Conservation (phyloP, 2,888 invertebrate genomes). For the Mythimna ferrago region DNA sequence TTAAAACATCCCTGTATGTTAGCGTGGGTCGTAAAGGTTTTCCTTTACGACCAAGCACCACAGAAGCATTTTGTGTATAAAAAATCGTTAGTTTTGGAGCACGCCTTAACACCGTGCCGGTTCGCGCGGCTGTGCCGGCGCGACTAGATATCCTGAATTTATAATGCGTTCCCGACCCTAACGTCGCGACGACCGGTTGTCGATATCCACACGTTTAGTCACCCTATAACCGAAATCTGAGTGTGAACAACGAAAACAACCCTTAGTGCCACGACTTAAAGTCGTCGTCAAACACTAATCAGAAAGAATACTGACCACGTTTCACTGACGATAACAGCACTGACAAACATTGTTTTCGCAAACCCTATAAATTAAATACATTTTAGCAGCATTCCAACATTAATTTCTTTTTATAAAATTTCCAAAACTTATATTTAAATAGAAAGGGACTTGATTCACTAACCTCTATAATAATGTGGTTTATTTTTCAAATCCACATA, state of each 20-base stretch:
- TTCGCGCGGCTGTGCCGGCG: constrained; percentile 40
- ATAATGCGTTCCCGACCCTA: constrained; percentile 19
- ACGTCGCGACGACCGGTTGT: background rate
- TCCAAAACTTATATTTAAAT: no score
- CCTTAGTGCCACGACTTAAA: background rate
- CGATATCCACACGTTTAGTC: background rate
- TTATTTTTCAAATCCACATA: background rate
- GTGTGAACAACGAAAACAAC: background rate
- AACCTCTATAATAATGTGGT: background rate
- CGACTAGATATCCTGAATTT: constrained; percentile 32
- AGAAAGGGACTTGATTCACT: background rate
- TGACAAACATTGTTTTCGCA: background rate
- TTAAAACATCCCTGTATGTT: background rate
- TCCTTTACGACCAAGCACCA: background rate
- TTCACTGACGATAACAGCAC: background rate
- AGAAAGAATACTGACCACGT: background rate
- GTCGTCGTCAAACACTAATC: background rate
- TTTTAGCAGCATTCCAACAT: background rate
- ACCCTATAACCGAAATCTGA: background rate
- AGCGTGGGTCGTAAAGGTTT: background rate
- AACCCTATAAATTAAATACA: background rate
- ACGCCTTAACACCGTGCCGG: constrained; percentile 15
- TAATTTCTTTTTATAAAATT: no score
- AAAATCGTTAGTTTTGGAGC: background rate
- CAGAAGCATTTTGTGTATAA: background rate